Conservation (phyloP, 2,113 vertebrate species). For the Mirounga angustirostris region DNA sequence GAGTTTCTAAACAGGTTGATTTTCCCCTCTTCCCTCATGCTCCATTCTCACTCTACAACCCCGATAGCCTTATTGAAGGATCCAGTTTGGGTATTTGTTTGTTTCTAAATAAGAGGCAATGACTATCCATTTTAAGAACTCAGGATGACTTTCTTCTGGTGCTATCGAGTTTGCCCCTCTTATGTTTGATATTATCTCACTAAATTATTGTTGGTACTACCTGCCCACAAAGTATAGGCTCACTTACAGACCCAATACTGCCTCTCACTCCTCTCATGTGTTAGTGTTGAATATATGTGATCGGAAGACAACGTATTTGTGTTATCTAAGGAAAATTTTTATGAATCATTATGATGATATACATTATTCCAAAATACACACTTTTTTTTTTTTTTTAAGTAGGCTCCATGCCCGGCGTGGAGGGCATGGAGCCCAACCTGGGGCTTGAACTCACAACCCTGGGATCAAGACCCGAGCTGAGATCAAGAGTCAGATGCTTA, state of each 20-base stretch:
- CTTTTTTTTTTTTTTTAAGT: not conserved
- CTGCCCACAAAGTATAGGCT: not conserved
- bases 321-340: constrained; percentile 44
- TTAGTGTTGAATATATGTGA: not conserved
- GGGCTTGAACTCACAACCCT: not conserved
- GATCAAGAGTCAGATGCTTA: not conserved
- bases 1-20: constrained; percentile 50
- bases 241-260: not conserved
- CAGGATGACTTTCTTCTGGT: not conserved
- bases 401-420: not conserved
- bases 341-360: constrained; percentile 48
- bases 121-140: not conserved
- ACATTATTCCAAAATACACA: constrained; percentile 76
- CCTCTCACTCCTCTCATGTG: not conserved
- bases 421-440: not conserved
- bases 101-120: constrained; percentile 39
- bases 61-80: not conserved
- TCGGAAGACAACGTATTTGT: not conserved
- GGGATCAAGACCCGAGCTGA: not conserved
- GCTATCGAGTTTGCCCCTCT: not conserved
- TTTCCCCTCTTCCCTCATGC: constrained; percentile 3
- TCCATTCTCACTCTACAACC: not conserved
- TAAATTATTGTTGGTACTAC: not conserved
- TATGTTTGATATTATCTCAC: not conserved
- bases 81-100: constrained; percentile 14